Conservation (phyloP, 2,113 vertebrate genomes). For the Pungitius pungitius region DNA sequence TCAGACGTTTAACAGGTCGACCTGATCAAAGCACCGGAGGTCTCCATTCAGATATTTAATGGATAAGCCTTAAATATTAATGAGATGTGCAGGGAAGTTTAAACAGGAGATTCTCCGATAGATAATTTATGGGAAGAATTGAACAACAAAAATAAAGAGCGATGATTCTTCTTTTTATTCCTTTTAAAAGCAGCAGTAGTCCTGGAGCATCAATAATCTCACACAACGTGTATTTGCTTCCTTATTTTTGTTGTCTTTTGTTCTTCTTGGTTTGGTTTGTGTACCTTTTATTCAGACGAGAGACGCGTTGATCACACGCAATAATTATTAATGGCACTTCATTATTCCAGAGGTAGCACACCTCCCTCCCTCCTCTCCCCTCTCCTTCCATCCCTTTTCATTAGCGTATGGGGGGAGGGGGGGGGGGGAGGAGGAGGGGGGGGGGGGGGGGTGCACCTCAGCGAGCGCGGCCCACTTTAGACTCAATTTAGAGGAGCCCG, state of each 20-base stretch:
- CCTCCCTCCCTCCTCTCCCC: conserved; percentile 13
- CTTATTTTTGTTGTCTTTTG: too few relatives aligned
- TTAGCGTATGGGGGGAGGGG: conserved; percentile 7
- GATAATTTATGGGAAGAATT: background rate
- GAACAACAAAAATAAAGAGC: background rate
- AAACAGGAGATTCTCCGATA: background rate
- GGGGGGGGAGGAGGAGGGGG: too few relatives aligned
- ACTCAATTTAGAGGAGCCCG: conserved; percentile 54
- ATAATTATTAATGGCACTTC: conserved; percentile 56
- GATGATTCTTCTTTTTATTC: background rate
- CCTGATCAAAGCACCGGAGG: background rate
- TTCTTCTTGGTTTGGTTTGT: background rate
- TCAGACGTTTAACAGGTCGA: background rate
- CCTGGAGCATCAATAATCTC: too few relatives aligned
- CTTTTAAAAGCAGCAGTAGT: too few relatives aligned
- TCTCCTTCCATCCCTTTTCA: conserved; percentile 44
- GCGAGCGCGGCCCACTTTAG: conserved; percentile 58
- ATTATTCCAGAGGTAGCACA: conserved; percentile 43
- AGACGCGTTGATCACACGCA: conserved; percentile 3
- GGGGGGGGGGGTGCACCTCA: conserved; percentile 38
- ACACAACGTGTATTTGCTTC: too few relatives aligned
- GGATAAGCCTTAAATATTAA: background rate
- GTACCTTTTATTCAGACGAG: too few relatives aligned
- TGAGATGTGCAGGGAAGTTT: background rate
- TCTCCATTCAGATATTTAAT: background rate